Base-by-base conservation (phyloP, 2,888 invertebrate species). In the Marasmarcha lunaedactyla region DNA sequence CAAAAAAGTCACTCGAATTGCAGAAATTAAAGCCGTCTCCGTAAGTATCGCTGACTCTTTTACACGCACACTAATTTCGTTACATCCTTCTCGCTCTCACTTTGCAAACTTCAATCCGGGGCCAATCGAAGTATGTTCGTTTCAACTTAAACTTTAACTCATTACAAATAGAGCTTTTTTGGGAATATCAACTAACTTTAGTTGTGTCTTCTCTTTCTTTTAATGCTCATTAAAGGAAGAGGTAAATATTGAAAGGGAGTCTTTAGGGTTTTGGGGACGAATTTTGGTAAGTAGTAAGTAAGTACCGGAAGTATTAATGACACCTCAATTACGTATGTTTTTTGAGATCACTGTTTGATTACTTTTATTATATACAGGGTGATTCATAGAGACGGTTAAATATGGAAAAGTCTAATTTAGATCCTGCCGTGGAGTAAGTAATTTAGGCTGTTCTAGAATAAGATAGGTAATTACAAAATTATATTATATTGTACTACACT, bases 21-120 rank as follows among this genome's bases (percentile, higher is more conserved):
- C 94, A 35, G 95, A 94, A 84, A 92, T 95, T 51, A 93, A 93
- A 73, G 94, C 95, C 20, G 95, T 97, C 43, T 91, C 92, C 66
- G 93, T 93, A 83, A 87, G 89, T 87, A 60, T 57, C 41, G 14
- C 42, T 35, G n/a, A 49, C 47, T 42, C 40, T 34, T 34, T 34
- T 14, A 5, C 30, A 3, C 30, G 2, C 10, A 3, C 30, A 9
- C 2, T 30, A 7, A 7, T 30, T 3, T 30, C 4, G n/a, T 5
- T 44, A 38, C 56, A 41, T 33, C 49, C 43, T 37, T 59, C 53
- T 55, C 51, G 42, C 47, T 54, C 51, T 47, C 44, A 42, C 48
- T 43, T 51, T 7, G 34, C 36, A 30, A 48, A 44, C 30, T 3
- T 30, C n/a, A 7, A 7, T n/a, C 20, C 7, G 20, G 20, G 7